A percentile compares a stretch with the other conserved stretches of the same genome.
These are phyloP conservation scores for Conus betulinus DNA, from an alignment of 1,140 invertebrate species.

Conservation along the genomic window DNA sequence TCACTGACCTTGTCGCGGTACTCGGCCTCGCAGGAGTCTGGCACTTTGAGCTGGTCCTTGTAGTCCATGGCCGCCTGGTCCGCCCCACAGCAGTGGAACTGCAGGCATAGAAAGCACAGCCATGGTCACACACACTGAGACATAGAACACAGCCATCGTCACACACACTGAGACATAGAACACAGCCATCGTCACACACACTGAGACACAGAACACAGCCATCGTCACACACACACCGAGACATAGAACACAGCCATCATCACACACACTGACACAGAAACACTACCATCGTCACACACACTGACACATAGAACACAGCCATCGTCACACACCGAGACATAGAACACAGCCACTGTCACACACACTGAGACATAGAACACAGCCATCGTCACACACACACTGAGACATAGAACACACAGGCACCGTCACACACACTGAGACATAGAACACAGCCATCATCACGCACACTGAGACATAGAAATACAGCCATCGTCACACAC, in stretches of 20 bases:
- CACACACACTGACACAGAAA: no score
- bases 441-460: no score
- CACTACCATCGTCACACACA: no score
- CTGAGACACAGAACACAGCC: not conserved
- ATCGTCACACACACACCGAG: not conserved
- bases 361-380: not conserved
- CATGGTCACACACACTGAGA: not conserved
- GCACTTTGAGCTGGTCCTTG: not conserved
- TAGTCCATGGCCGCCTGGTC: slow-evolving; percentile 56
- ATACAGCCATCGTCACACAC: no score
- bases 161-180: slow-evolving; percentile 5
- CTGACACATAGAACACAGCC: no score
- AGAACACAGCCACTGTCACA: slow-evolving; percentile 8
- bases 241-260: no score
- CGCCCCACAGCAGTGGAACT: slow-evolving; percentile 72
- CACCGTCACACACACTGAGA: no score
- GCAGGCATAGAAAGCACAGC: slow-evolving; percentile 28
- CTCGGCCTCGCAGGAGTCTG: slow-evolving; percentile 35
- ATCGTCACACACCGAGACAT: not conserved
- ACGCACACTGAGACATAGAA: no score
- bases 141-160: not conserved
- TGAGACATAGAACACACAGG: no score
- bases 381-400: not conserved
- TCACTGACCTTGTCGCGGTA: slow-evolving; percentile 38
- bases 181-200: not conserved